A percentile compares a stretch with the other conserved stretches of the same genome.
These are phyloP conservation scores for Monoplex corrugatus DNA, from an alignment of 2,888 invertebrate species.

Conservation along the genomic window DNA sequence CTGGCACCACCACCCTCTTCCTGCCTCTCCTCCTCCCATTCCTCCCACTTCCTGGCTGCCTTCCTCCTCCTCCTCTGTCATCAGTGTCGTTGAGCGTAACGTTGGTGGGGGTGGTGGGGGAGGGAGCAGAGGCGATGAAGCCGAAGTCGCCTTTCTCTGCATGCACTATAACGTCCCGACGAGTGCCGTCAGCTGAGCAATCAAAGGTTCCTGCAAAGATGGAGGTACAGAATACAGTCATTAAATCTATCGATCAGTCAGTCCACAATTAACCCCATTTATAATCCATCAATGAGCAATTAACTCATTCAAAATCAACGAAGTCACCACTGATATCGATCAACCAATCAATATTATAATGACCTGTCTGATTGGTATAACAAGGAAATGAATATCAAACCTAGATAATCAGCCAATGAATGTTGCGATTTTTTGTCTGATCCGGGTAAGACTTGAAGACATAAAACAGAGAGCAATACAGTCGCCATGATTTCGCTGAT, in stretches of 20 bases:
- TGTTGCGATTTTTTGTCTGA: background rate
- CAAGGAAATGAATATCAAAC: no score
- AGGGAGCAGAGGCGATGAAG: slow-evolving; percentile 65
- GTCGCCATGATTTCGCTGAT: no score
- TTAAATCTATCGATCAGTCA: no score
- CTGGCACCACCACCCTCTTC: slow-evolving; percentile 64
- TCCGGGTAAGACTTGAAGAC: background rate
- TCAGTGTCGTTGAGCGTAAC: slow-evolving; percentile 10
- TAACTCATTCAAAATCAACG: no score
- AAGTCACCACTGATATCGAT: no score
- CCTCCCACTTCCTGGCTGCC: slow-evolving; percentile 29
- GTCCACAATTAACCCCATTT: no score
- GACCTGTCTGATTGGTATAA: background rate
- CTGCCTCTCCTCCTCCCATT: slow-evolving; percentile 28
- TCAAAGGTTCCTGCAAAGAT: slow-evolving; percentile 62
- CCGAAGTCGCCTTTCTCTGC: slow-evolving; percentile 72
- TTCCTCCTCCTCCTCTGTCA: slow-evolving; percentile 39
- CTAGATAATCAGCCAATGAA: no score
- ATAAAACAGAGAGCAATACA: background rate
- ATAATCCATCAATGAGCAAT: no score
- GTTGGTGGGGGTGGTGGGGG: background rate
- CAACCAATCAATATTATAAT: background rate
- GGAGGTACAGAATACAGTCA: background rate
- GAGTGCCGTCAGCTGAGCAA: slow-evolving; percentile 57
- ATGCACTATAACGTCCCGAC: slow-evolving; percentile 59